These are phyloP conservation scores for Melikaiella ostensackeni DNA, from an alignment of 2,888 invertebrate genomes.

Conservation along the genomic window DNA sequence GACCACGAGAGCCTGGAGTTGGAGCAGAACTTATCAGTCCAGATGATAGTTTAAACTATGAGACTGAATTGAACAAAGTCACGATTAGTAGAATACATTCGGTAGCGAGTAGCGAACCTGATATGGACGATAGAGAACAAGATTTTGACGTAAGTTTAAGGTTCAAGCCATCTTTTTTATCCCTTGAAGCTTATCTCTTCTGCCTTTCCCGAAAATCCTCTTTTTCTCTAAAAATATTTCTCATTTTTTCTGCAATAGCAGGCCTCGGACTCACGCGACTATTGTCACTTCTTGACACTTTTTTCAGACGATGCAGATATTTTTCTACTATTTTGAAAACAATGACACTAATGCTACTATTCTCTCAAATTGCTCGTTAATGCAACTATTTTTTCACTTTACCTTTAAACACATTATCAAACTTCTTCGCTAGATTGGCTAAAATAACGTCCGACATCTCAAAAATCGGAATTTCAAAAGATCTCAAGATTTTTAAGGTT, in stretches of 20 bases:
- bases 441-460: too few species aligned
- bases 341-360: too few species aligned
- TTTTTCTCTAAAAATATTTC: not conserved
- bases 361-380: too few species aligned
- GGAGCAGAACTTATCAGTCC: conserved; percentile 80
- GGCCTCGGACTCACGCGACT: too few species aligned
- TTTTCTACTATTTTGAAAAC: too few species aligned
- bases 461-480: too few species aligned
- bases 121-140: conserved; percentile 63
- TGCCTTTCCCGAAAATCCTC: not conserved
- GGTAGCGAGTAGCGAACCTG: conserved; percentile 63
- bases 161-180: not conserved
- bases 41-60: conserved; percentile 68
- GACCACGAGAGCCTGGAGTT: conserved; percentile 83
- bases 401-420: too few species aligned
- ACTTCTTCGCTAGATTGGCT: too few species aligned
- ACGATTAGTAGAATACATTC: conserved; percentile 65
- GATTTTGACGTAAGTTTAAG: conserved; percentile 68
- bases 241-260: too few species aligned
- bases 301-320: too few species aligned
- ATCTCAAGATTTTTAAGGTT: too few species aligned
- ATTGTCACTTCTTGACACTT: not conserved
- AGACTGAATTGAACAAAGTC: conserved; percentile 65
- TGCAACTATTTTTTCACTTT: not conserved
- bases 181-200: too few species aligned